Base-by-base conservation (phyloP, 2,113 vertebrate species). In the Polypterus senegalus region DNA sequence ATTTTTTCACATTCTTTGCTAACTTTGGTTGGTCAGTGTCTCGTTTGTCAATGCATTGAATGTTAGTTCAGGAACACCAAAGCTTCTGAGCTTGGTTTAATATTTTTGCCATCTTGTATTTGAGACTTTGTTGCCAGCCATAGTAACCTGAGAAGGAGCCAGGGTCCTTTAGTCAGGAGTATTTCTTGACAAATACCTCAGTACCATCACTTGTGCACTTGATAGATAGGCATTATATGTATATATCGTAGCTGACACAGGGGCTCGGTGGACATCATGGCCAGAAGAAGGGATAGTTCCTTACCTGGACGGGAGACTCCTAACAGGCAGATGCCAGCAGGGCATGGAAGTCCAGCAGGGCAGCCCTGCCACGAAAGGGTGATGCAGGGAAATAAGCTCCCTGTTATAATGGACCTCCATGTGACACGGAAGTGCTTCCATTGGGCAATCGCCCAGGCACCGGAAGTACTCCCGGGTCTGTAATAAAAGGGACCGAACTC, bases 71-170 rank as follows among this genome's bases (percentile, higher is more conserved):
- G 71, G 68, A 69, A 68, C 49, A 65, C 62, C 63, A 3, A 47
- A 67, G 54, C 62, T 57, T 67, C 51, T 4, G 61, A 69, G 67
- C 63, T 69, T 72, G 48, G 64, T 70, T 8, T 53, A 48, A 63
- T 70, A 71, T 68, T 74, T 65, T 70, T 54, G 54, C 62, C 57
- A 68, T 70, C 54, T 74, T 70, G 60, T 67, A 67, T 63, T 69
- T 73, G 5, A 70, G 1, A 62, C 68, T 67, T 61, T 65, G 62
- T 59, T 71, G 70, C 73, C 69, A 76, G 54, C 69, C 70, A 65
- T 74, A 69, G 45, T 52, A 65, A 58, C 66, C 74, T 52, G 67
- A 46, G 47, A 67, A 70, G 11, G 73, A 69, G 65, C 68, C 57
- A 3, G 72, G 66, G 64, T 74, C 70, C 52, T 65, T 70, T 1